Percentiles rank a stretch among this genome's conserved stretches.
phyloP scores from a whole-genome alignment of 2,888 invertebrate species.

The Antitype chi region DNA sequence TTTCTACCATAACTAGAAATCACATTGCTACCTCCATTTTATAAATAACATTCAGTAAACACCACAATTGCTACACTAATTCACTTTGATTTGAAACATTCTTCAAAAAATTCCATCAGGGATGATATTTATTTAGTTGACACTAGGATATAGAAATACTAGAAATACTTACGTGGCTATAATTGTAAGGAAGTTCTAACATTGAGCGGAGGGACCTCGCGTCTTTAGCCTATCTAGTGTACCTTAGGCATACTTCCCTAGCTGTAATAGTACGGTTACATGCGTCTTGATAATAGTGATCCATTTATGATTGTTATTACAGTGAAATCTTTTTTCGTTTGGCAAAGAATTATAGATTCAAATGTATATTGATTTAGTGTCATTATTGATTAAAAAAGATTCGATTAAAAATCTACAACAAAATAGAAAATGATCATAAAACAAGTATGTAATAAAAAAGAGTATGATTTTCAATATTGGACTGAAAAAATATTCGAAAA shows the following conservation, averaged over 20 bases:
- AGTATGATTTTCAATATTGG: background rate
- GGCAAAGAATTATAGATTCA: background rate
- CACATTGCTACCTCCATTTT: conserved; percentile 11
- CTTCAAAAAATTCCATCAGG: background rate
- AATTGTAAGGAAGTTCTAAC: conserved; percentile 43
- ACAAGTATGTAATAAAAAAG: background rate
- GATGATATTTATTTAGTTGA: conserved; percentile 15
- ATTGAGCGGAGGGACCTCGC: conserved; percentile 46
- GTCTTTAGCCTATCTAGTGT: conserved; percentile 6
- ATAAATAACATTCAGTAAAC: conserved; percentile 53
- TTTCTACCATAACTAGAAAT: conserved; percentile 16
- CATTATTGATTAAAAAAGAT: background rate
- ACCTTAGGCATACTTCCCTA: background rate
- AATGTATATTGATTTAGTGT: conserved; percentile 10
- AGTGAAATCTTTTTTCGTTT: background rate
- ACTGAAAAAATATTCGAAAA: conserved; percentile 9
- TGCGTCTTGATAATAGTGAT: background rate
- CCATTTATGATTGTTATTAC: background rate
- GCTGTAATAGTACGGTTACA: background rate
- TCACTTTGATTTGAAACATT: conserved; percentile 24
- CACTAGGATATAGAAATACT: conserved; percentile 53
- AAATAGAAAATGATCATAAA: background rate
- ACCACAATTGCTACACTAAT: conserved; percentile 47
- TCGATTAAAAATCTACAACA: background rate
- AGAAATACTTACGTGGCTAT: conserved; percentile 57